Percentiles rank a stretch among this genome's conserved stretches.
Evolutionary conservation across 1,140 invertebrate species (phyloP).

Genomic region (Teleopsis dalmanni): DNA sequence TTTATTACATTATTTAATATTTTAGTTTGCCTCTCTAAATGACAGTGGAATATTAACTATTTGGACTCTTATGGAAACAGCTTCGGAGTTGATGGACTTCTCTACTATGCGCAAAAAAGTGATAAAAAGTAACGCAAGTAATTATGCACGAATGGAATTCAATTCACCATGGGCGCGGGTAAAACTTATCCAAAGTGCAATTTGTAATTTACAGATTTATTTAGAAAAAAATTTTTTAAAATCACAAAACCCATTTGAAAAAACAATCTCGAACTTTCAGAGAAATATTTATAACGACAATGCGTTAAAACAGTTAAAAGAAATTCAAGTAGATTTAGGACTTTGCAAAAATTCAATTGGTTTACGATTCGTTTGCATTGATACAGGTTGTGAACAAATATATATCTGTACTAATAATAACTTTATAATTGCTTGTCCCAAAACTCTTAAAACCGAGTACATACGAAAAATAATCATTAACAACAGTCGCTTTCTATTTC

Average conservation of each 20-base stretch:
- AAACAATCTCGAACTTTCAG: slow-evolving; percentile 36
- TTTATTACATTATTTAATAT: background rate
- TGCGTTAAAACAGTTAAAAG: slow-evolving; percentile 30
- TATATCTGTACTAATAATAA: slow-evolving; percentile 41
- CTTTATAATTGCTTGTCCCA: slow-evolving; percentile 35
- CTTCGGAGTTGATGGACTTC: slow-evolving; percentile 1
- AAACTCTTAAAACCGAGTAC: slow-evolving; percentile 31
- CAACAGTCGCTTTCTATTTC: slow-evolving; percentile 34
- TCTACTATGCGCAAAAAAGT: background rate
- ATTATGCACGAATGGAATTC: slow-evolving; percentile 19
- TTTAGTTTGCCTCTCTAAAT: slow-evolving; percentile 33
- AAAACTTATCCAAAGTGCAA: slow-evolving; percentile 35
- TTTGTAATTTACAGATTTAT: slow-evolving; percentile 29
- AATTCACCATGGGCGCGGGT: slow-evolving; percentile 37
- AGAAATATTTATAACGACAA: slow-evolving; percentile 39
- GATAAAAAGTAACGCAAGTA: background rate
- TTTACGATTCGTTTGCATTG: slow-evolving; percentile 33
- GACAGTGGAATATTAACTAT: slow-evolving; percentile 37
- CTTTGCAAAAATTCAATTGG: slow-evolving; percentile 19
- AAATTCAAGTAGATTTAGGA: slow-evolving; percentile 19
- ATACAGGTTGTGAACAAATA: slow-evolving; percentile 28
- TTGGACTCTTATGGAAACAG: slow-evolving; percentile 34
- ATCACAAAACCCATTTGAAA: slow-evolving; percentile 26
- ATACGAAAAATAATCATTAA: slow-evolving; percentile 28
- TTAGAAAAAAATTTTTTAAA: slow-evolving; percentile 17